A percentile compares a stretch with the other conserved stretches of the same genome.
These are phyloP conservation scores for Actinernus sp. DNA, from an alignment of 92 coral and sea anemone species.

Conservation along the genomic window DNA sequence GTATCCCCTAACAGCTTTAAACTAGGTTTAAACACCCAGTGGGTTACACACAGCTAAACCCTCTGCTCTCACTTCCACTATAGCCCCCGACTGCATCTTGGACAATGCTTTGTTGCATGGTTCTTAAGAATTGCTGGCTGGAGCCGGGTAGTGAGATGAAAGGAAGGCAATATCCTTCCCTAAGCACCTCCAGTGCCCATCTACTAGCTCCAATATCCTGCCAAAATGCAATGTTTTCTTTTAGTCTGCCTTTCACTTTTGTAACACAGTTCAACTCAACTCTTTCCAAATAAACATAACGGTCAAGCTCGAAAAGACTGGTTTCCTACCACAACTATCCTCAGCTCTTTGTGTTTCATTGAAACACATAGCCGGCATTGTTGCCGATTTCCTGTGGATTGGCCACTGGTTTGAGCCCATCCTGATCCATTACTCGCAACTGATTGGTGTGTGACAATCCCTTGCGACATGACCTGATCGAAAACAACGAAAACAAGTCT, in stretches of 20 bases:
- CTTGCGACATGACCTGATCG: too few relatives aligned
- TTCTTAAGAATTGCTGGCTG: neutral
- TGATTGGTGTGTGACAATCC: too few relatives aligned
- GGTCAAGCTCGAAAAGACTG: conserved; percentile 2
- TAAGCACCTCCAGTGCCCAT: conserved; percentile 29
- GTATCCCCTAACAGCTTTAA: too few relatives aligned
- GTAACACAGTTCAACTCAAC: conserved; percentile 15
- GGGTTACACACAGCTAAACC: conserved; percentile 18
- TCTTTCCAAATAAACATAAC: conserved; percentile 5
- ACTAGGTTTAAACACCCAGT: too few relatives aligned
- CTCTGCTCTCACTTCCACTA: conserved; percentile 11
- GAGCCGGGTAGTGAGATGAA: conserved; percentile 3
- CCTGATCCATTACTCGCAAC: too few relatives aligned
- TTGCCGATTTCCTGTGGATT: neutral
- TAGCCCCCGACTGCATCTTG: conserved; percentile 5
- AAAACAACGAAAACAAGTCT: too few relatives aligned
- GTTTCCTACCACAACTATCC: conserved; percentile 9
- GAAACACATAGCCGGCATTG: too few relatives aligned
- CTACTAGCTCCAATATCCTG: conserved; percentile 22
- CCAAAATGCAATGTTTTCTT: conserved; percentile 22
- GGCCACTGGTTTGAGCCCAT: too few relatives aligned
- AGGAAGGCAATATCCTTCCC: conserved; percentile 8
- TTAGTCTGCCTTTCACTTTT: conserved; percentile 22
- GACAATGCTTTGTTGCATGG: neutral
- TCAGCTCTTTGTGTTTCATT: neutral